phyloP scores from a whole-genome alignment of 2,797 vertebrate species.

The Anas flavirostris region DNA sequence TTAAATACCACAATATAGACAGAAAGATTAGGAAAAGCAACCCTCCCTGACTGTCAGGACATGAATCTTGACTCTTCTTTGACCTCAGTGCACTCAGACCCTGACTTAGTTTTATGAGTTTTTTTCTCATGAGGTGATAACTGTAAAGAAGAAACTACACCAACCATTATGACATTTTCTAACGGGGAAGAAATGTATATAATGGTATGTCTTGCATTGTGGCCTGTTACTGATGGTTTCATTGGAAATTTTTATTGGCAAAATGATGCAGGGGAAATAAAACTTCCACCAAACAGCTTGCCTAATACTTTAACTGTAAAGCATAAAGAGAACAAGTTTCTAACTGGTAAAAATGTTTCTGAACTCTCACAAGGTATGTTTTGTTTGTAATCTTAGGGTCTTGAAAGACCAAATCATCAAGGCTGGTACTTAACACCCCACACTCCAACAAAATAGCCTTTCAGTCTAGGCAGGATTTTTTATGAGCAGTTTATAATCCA shows the following conservation, averaged over 20 bases:
- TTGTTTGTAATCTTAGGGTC: slow-evolving; percentile 3
- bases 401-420: slow-evolving; percentile 24
- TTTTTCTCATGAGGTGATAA: background rate
- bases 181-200: background rate
- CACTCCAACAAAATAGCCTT: background rate
- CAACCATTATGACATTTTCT: background rate
- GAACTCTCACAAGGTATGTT: slow-evolving; percentile 10
- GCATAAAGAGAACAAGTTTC: background rate
- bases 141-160: background rate
- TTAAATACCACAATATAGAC: background rate
- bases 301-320: background rate
- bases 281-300: background rate
- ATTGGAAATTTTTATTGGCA: slow-evolving; percentile 39
- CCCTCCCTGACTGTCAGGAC: background rate
- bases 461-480: background rate
- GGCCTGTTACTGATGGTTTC: slow-evolving; percentile 1
- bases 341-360: background rate
- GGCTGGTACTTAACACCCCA: background rate
- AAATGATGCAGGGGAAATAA: background rate
- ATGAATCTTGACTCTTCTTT: background rate
- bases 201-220: background rate
- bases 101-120: background rate
- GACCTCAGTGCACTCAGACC: background rate
- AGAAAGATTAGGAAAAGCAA: background rate
- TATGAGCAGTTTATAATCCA: slow-evolving; percentile 31